A percentile compares a stretch with the other conserved stretches of the same genome.
Conservation (phyloP, 2,113 vertebrate species). For the Ochotona princeps region DNA sequence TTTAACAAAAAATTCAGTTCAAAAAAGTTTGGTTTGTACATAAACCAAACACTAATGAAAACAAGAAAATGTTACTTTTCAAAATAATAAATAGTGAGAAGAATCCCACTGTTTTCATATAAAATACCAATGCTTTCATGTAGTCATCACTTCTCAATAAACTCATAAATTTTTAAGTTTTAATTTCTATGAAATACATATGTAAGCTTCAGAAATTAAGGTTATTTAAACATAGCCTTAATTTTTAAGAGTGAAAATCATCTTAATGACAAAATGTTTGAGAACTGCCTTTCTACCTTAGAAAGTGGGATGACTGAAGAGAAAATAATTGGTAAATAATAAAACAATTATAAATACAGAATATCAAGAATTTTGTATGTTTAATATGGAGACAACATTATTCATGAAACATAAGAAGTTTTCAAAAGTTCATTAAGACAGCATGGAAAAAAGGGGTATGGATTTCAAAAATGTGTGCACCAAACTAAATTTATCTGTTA, state of each 20-base stretch:
- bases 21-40: no score
- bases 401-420: background rate
- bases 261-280: background rate
- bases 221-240: background rate
- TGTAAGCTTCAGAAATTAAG: background rate
- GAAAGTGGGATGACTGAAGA: background rate
- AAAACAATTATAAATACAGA: background rate
- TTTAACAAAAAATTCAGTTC: no score
- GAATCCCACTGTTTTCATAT: background rate
- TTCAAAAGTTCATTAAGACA: no score
- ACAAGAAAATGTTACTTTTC: background rate
- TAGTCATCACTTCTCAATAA: background rate
- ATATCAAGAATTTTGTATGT: background rate
- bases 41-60: background rate
- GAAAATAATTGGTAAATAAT: background rate
- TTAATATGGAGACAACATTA: background rate
- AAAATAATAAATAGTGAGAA: background rate
- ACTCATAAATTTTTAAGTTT: background rate
- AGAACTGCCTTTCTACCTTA: background rate
- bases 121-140: background rate
- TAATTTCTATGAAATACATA: background rate
- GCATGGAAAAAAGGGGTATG: no score
- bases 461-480: no score
- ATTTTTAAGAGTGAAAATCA: background rate
- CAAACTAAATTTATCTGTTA: no score